Evolutionary conservation across 92 coral and sea anemone species (phyloP).

Genomic region (Epizoanthus ramosus): DNA sequence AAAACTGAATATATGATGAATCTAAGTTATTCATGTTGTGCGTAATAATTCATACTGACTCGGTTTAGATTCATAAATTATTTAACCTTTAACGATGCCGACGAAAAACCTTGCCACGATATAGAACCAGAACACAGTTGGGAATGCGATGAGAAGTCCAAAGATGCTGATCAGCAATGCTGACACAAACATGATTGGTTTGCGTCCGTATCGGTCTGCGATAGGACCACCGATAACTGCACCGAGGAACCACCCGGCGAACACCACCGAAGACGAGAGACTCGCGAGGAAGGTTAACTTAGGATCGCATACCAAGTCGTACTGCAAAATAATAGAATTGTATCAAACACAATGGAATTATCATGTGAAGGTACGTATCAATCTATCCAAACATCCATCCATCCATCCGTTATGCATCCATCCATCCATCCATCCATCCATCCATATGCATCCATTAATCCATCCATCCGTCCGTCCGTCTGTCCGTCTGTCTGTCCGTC

Average conservation of each 20-base stretch:
- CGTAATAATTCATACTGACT: no score
- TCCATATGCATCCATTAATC: no score
- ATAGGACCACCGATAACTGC: slow-evolving; percentile 70
- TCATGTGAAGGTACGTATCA: background rate
- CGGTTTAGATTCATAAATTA: no score
- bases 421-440: no score
- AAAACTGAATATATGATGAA: no score
- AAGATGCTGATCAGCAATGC: slow-evolving; percentile 51
- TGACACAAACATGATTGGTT: slow-evolving; percentile 64
- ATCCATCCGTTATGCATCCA: no score
- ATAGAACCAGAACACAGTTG: slow-evolving; percentile 81
- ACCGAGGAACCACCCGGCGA: slow-evolving; percentile 83
- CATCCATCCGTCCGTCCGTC: no score
- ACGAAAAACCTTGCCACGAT: slow-evolving; percentile 72
- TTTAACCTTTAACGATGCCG: slow-evolving; percentile 75
- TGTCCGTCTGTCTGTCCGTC: no score
- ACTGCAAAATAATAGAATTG: slow-evolving; percentile 46
- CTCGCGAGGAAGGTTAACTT: slow-evolving; percentile 63
- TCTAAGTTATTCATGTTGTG: no score
- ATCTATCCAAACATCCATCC: no score
- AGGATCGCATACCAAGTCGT: slow-evolving; percentile 81
- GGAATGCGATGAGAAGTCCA: slow-evolving; percentile 68
- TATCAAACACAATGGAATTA: background rate
- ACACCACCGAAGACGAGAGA: slow-evolving; percentile 77
- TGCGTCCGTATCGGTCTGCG: slow-evolving; percentile 85